phyloP scores from a whole-genome alignment of 1,140 invertebrate genomes.

The Wasmannia auropunctata region DNA sequence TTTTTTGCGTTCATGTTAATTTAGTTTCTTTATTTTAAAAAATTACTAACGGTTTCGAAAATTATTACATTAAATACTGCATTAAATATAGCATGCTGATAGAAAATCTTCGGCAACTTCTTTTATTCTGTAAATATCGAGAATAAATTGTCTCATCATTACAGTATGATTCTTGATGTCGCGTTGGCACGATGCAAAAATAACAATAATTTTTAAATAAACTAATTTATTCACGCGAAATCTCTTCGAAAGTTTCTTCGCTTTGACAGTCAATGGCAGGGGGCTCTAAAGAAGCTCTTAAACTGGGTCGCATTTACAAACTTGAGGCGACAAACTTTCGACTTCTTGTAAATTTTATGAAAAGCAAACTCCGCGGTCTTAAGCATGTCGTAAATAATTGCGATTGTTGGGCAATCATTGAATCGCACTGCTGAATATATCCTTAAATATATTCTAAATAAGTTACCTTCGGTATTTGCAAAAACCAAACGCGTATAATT shows the following conservation, averaged over 20 bases:
- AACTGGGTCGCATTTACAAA: conserved; percentile 22
- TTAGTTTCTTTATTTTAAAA: not conserved
- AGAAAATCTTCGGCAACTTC: not conserved
- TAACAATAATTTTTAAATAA: conserved; percentile 37
- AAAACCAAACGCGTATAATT: not conserved
- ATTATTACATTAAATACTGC: not conserved
- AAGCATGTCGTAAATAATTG: conserved; percentile 24
- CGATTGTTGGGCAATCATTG: not conserved
- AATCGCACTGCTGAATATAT: not conserved
- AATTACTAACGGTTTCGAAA: not conserved
- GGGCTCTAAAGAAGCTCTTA: conserved; percentile 18
- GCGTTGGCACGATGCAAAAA: not conserved
- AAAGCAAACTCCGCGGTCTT: conserved; percentile 10
- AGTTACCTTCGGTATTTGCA: not conserved
- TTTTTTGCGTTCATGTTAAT: not conserved
- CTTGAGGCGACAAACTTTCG: conserved; percentile 10
- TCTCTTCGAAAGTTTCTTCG: not conserved
- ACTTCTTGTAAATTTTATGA: conserved; percentile 48
- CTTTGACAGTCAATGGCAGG: conserved; percentile 29
- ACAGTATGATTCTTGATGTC: not conserved
- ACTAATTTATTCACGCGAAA: conserved; percentile 18
- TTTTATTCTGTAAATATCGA: not conserved
- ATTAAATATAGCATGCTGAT: not conserved
- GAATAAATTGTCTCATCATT: conserved; percentile 27
- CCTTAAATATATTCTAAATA: not conserved